phyloP scores from a whole-genome alignment of 2,113 vertebrate genomes.

The Engystomops pustulosus region DNA sequence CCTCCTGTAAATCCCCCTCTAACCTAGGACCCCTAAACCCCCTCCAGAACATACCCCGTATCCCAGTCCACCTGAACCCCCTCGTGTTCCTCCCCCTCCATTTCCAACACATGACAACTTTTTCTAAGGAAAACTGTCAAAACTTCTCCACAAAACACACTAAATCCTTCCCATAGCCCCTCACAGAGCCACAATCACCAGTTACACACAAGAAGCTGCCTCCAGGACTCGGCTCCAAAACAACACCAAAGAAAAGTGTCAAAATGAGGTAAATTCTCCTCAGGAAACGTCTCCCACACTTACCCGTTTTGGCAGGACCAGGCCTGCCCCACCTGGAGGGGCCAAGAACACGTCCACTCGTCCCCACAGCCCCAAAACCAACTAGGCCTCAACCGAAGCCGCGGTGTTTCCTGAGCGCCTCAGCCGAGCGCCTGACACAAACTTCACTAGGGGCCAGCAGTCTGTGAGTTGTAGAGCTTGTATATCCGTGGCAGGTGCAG shows the following conservation, averaged over 20 bases:
- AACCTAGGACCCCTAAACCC: too few relatives aligned
- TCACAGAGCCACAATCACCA: background rate
- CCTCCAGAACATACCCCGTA: too few relatives aligned
- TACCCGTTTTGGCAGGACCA: constrained; percentile 61
- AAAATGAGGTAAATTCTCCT: background rate
- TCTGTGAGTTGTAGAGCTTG: constrained; percentile 37
- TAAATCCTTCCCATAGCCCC: background rate
- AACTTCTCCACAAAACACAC: background rate
- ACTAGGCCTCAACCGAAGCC: constrained; percentile 84
- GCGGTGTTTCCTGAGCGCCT: constrained; percentile 86
- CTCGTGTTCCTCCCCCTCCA: too few relatives aligned
- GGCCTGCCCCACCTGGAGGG: background rate
- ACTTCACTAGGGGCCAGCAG: constrained; percentile 64
- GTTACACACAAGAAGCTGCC: background rate
- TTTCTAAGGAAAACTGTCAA: background rate
- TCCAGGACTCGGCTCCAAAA: background rate
- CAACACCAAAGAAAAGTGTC: background rate
- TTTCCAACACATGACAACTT: background rate
- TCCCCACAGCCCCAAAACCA: constrained; percentile 2
- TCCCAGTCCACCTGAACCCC: too few relatives aligned
- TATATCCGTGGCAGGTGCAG: constrained; percentile 33
- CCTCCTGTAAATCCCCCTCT: too few relatives aligned
- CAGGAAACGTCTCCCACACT: constrained; percentile 35
- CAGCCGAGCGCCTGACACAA: constrained; percentile 71
- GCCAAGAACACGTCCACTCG: background rate